These are phyloP conservation scores for Microctonus hyperodae DNA, from an alignment of 2,888 invertebrate genomes.

Conservation along the genomic window DNA sequence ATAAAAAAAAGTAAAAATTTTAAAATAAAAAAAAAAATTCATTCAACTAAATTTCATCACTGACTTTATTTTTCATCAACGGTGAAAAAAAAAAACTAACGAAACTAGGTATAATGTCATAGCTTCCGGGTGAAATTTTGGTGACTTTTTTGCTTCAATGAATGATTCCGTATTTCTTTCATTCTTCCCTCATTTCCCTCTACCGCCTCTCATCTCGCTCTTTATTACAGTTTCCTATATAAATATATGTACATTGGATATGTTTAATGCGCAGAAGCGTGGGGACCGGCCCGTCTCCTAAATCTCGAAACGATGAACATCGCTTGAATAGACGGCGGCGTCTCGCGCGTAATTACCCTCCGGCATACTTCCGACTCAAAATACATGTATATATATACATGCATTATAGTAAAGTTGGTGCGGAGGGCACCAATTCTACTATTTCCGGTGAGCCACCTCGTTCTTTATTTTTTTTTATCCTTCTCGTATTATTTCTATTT, in stretches of 20 bases:
- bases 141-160: conserved; percentile 18
- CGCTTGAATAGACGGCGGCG: conserved; percentile 38
- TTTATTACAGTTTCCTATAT: neutral
- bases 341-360: conserved; percentile 57
- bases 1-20: neutral
- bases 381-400: conserved; percentile 18
- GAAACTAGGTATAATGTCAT: neutral
- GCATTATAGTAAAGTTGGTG: conserved; percentile 27
- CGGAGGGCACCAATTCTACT: conserved; percentile 40
- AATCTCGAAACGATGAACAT: conserved; percentile 36
- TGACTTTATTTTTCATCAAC: conserved; percentile 13
- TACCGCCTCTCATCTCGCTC: neutral
- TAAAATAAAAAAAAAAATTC: neutral
- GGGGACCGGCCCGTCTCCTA: conserved; percentile 34
- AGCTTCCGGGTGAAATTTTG: conserved; percentile 9
- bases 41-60: conserved; percentile 1
- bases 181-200: neutral
- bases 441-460: conserved; percentile 56
- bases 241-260: neutral
- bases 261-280: conserved; percentile 11
- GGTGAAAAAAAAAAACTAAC: neutral
- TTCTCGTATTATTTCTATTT: conserved; percentile 13
- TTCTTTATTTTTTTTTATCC: conserved; percentile 35
- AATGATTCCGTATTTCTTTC: conserved; percentile 14
- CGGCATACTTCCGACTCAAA: conserved; percentile 55